Percentiles rank a stretch among this genome's conserved stretches.
phyloP scores from a whole-genome alignment of 1,140 invertebrate genomes.

The Saccostrea echinata region DNA sequence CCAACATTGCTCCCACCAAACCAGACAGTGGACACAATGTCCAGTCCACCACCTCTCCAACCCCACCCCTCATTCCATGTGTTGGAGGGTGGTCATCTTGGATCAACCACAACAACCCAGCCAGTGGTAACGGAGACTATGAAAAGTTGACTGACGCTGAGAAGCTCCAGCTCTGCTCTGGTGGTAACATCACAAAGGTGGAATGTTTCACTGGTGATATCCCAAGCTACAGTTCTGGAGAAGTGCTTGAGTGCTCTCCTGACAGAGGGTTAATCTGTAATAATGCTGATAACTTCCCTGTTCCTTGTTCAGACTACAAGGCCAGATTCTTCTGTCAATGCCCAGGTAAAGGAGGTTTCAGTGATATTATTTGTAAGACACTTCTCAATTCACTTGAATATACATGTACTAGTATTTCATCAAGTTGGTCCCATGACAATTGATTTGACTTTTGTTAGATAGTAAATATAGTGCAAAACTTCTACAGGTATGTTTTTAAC shows the following conservation, averaged over 20 bases:
- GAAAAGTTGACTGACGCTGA: conserved; percentile 66
- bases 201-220: conserved; percentile 67
- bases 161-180: conserved; percentile 63
- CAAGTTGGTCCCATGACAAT: too few species aligned
- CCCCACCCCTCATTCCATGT: conserved; percentile 49
- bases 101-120: conserved; percentile 62
- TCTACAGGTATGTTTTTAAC: not conserved
- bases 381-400: too few species aligned
- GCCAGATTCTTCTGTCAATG: conserved; percentile 78
- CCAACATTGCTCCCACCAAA: conserved; percentile 8
- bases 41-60: conserved; percentile 35
- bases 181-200: conserved; percentile 65
- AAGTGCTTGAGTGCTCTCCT: conserved; percentile 56
- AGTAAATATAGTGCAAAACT: not conserved
- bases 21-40: not conserved
- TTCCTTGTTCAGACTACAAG: conserved; percentile 77
- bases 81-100: conserved; percentile 52
- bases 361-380: too few species aligned
- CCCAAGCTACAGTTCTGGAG: conserved; percentile 53
- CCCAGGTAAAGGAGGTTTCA: conserved; percentile 32
- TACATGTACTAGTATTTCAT: too few species aligned
- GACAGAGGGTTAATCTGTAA: conserved; percentile 59
- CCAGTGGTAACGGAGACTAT: conserved; percentile 59
- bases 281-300: conserved; percentile 63
- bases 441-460: too few species aligned